phyloP scores from a whole-genome alignment of 2,113 vertebrate species.

The Oreochromis aureus region DNA sequence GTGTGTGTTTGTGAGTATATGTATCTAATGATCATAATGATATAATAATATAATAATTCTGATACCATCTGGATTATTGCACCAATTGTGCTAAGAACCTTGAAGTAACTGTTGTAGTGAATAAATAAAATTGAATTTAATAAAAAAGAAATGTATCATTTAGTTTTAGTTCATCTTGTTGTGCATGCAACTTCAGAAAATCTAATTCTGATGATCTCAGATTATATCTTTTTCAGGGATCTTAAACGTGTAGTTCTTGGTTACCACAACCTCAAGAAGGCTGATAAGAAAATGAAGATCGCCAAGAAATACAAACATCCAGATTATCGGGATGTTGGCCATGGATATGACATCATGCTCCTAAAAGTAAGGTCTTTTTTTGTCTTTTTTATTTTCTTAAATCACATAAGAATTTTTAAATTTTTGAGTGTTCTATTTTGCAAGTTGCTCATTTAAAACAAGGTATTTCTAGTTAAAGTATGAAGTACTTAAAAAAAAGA shows the following conservation, averaged over 20 bases:
- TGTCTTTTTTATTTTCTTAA: background rate
- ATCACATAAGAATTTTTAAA: rapidly evolving
- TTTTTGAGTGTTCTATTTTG: background rate
- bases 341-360: background rate
- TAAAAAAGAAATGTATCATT: background rate
- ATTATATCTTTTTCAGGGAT: rapidly evolving
- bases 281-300: background rate
- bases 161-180: background rate
- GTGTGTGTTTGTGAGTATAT: background rate
- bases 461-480: background rate
- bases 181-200: background rate
- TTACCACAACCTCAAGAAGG: background rate
- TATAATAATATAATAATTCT: background rate
- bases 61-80: background rate
- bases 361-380: background rate
- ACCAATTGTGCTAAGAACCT: rapidly evolving
- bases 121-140: background rate
- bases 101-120: background rate
- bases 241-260: background rate
- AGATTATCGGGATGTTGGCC: rapidly evolving
- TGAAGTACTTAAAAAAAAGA: background rate
- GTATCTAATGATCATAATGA: background rate
- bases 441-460: background rate
- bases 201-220: rapidly evolving
- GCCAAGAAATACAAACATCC: rapidly evolving